These are phyloP conservation scores for Slavum lentiscoides DNA, from an alignment of 2,888 invertebrate species.

Conservation along the genomic window DNA sequence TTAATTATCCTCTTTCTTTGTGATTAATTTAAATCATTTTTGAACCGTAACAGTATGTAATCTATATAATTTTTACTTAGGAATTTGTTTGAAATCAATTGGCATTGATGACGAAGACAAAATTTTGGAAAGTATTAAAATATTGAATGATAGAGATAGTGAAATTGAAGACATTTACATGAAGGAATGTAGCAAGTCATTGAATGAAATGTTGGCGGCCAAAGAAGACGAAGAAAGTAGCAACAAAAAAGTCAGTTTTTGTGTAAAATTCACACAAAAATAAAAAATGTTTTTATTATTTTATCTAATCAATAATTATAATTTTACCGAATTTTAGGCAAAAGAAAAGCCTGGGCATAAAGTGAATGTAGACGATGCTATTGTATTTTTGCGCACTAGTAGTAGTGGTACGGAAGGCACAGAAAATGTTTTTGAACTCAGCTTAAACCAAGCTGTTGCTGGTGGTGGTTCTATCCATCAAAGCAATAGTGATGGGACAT, in stretches of 20 bases:
- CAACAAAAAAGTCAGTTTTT: constrained; percentile 61
- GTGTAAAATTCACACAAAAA: background rate
- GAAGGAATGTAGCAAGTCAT: constrained; percentile 73
- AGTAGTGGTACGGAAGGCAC: constrained; percentile 66
- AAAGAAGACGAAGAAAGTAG: constrained; percentile 74
- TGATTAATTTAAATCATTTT: background rate
- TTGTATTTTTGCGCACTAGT: constrained; percentile 77
- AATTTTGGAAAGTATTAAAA: constrained; percentile 78
- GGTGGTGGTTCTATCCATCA: constrained; percentile 61
- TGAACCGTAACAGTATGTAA: background rate
- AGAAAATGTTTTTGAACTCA: constrained; percentile 90
- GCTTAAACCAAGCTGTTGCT: constrained; percentile 85
- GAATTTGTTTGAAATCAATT: constrained; percentile 73
- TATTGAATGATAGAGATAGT: constrained; percentile 71
- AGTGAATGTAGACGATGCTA: constrained; percentile 70
- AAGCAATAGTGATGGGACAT: constrained; percentile 63
- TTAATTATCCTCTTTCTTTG: background rate
- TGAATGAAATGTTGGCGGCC: constrained; percentile 81
- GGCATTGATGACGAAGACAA: constrained; percentile 96
- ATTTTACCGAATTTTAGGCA: constrained; percentile 54
- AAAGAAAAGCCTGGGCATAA: constrained; percentile 59
- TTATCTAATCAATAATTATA: constrained; percentile 6
- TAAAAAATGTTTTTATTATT: background rate
- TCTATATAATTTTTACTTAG: constrained; percentile 58
- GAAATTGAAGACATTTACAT: constrained; percentile 74